Base-by-base conservation (phyloP, 1,140 invertebrate genomes). In the Cotesia chilonis region DNA sequence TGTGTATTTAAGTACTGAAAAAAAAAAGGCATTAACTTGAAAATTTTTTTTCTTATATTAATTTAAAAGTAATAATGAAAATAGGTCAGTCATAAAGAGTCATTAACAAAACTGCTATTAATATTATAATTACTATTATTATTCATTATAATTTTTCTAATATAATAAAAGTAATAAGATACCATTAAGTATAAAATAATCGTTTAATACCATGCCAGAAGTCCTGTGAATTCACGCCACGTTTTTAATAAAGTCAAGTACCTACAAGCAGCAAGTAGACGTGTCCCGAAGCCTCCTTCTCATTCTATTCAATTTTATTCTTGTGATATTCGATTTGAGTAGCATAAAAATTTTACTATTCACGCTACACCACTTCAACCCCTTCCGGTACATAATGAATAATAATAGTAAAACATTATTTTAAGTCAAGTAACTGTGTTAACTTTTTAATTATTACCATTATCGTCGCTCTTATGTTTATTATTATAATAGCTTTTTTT, bases 211-310 rank as follows among this genome's bases (percentile, higher is more conserved):
- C 14, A 20, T 7, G 17, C 6, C 41, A 6, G 17, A 47, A 65
- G 14, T 17, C 9, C 14, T 65, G 12, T 7, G 20, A 68, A 68
- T 68, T 68, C 67, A 57, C 55, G 12, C 12, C 67, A 68, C 67
- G 67, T 68, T 37, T 68, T 68, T 68, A 68, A 68, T 57, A 68
- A 68, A 68, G 4, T 9, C n/a, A 47, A 68, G 66, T 28, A 14
- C 28, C 28, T 28, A 28, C n/a, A 10, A 41, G 12, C 28, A 41
- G 4, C 38, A 66, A 54, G 38, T 28, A 12, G 38, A 54, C 64
- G 51, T 52, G 47, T 54, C 6, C 10, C 28, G 10, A 37, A 12
- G 35, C 60, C 60, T 63, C 7, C 59, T 35, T 17, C 1, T 60
- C 28, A 14, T 41, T 37, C 7, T 37, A 38, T 65, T n/a, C 35